These are phyloP conservation scores for Drosophila busckii DNA, from an alignment of 1,140 invertebrate genomes.

Conservation along the genomic window DNA sequence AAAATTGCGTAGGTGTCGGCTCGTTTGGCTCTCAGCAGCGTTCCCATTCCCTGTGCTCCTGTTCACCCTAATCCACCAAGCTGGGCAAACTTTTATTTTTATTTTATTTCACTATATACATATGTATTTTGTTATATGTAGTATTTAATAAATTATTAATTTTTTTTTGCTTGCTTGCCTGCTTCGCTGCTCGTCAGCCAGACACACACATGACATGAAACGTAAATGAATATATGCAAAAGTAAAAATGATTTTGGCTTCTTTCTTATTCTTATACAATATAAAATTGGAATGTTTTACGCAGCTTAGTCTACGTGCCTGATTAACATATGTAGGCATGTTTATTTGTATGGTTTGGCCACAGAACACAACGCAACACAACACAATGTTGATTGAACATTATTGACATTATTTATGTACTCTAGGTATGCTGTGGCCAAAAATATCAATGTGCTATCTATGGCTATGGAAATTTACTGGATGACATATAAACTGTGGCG, in stretches of 20 bases:
- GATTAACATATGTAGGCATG: conserved; percentile 22
- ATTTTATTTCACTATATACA: conserved; percentile 18
- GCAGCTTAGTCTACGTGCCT: conserved; percentile 16
- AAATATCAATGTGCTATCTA: conserved; percentile 37
- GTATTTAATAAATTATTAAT: conserved; percentile 74
- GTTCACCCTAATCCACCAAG: conserved; percentile 1
- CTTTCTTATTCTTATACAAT: no score
- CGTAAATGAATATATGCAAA: conserved; percentile 43
- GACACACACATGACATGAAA: conserved; percentile 56
- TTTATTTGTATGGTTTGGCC: conserved; percentile 4
- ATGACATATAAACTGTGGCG: conserved; percentile 25
- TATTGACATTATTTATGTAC: conserved; percentile 33
- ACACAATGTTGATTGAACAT: conserved; percentile 32
- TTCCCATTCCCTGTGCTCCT: not conserved
- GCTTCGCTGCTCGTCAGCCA: conserved; percentile 36
- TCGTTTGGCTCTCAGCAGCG: no score
- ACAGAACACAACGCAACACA: no score
- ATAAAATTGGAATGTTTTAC: conserved; percentile 38
- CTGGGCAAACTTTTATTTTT: conserved; percentile 13
- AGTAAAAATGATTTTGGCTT: conserved; percentile 19
- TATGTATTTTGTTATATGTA: conserved; percentile 29
- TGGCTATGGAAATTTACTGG: conserved; percentile 19
- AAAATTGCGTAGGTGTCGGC: conserved; percentile 25
- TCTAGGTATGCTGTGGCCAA: conserved; percentile 1
- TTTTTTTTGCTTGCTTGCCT: no score